Evolutionary conservation across 2,797 vertebrate genomes (phyloP).

Genomic region (Acanthurus leucopareius): DNA sequence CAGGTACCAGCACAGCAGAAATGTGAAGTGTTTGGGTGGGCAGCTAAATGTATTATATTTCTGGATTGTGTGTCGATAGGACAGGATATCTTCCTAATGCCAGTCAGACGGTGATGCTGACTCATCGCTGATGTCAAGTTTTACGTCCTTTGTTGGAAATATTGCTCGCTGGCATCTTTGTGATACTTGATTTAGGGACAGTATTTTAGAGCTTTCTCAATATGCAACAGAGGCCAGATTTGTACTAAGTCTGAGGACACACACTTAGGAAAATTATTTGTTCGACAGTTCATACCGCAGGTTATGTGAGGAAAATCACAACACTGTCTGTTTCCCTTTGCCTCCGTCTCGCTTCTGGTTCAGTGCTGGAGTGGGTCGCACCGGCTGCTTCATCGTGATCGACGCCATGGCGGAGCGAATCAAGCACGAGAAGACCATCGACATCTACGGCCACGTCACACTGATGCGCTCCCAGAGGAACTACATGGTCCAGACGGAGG

Average conservation of each 20-base stretch:
- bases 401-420: conserved; percentile 98
- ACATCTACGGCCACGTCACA: conserved; percentile 98
- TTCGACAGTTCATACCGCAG: not conserved
- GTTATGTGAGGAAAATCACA: conserved; percentile 33
- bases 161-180: conserved; percentile 69
- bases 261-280: conserved; percentile 23
- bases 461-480: conserved; percentile 99
- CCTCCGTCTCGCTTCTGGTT: not conserved
- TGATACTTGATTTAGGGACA: conserved; percentile 58
- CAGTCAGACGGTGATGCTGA: conserved; percentile 71
- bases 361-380: conserved; percentile 97
- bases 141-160: conserved; percentile 67
- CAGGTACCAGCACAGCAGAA: conserved; percentile 74
- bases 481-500: conserved; percentile 99
- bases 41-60: conserved; percentile 76
- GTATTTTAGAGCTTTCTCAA: conserved; percentile 30
- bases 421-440: conserved; percentile 97
- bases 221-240: conserved; percentile 35
- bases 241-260: conserved; percentile 30
- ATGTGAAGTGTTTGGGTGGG: conserved; percentile 79
- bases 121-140: conserved; percentile 75
- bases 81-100: conserved; percentile 70
- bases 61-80: conserved; percentile 71
- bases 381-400: conserved; percentile 98
- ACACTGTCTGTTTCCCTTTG: conserved; percentile 2